Evolutionary conservation across 2,888 invertebrate species (phyloP).

Genomic region (Pheosia tremula): DNA sequence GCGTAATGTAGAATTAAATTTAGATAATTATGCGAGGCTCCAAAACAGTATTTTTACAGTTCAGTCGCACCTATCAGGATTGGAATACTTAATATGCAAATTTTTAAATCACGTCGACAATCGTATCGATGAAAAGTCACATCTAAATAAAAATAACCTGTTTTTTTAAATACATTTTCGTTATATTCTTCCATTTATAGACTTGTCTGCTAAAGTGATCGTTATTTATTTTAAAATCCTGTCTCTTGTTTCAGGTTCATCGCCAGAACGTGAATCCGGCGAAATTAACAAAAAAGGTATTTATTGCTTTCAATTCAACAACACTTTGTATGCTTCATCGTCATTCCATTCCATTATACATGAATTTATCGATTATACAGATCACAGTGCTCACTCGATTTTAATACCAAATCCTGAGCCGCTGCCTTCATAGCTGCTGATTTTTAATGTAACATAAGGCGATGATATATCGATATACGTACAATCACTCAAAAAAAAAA

Average conservation of each 20-base stretch:
- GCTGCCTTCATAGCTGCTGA: conserved; percentile 54
- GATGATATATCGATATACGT: conserved; percentile 1
- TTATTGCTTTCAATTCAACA: conserved; percentile 23
- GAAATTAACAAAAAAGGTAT: conserved; percentile 79
- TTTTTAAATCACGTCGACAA: conserved; percentile 14
- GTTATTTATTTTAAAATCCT: conserved; percentile 8
- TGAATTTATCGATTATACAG: conserved; percentile 42
- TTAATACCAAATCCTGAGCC: conserved; percentile 64
- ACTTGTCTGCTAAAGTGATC: neutral
- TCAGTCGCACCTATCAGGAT: conserved; percentile 17
- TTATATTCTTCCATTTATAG: conserved; percentile 8
- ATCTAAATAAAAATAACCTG: conserved; percentile 22
- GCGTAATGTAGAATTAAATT: conserved; percentile 27
- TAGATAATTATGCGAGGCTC: conserved; percentile 20
- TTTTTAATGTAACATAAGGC: conserved; percentile 46
- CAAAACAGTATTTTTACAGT: conserved; percentile 29
- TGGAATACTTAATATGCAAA: conserved; percentile 12
- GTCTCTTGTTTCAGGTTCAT: conserved; percentile 68
- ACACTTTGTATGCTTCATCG: conserved; percentile 13
- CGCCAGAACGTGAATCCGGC: conserved; percentile 69
- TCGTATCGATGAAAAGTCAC: conserved; percentile 5
- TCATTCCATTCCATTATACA: conserved; percentile 34
- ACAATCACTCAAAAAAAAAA: too few relatives aligned
- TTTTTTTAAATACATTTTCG: conserved; percentile 21
- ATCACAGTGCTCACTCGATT: conserved; percentile 42